Percentiles rank a stretch among this genome's conserved stretches.
Evolutionary conservation across 2,797 vertebrate species (phyloP).

Genomic region (Sus cebifrons): DNA sequence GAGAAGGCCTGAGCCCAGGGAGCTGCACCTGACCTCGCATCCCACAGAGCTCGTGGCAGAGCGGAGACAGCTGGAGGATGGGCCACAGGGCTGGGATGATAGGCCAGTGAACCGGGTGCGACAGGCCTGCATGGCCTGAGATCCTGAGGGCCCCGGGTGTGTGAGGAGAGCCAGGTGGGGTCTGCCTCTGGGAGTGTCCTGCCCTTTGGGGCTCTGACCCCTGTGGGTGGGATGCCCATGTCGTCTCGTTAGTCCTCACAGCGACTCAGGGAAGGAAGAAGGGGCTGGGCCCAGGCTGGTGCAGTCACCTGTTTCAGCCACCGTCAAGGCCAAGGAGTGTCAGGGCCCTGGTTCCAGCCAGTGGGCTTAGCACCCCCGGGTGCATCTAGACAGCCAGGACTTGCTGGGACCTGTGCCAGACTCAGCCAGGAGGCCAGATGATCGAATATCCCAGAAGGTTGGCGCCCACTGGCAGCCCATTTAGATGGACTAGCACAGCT

Average conservation of each 20-base stretch:
- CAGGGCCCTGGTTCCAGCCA: neutral
- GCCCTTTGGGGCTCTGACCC: neutral
- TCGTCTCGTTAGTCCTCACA: neutral
- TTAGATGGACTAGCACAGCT: accelerated
- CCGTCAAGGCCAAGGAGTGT: neutral
- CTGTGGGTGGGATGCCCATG: neutral
- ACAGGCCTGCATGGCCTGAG: neutral
- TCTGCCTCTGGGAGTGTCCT: neutral
- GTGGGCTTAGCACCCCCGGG: neutral
- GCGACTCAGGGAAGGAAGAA: neutral
- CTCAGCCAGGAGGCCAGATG: neutral
- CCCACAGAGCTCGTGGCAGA: neutral
- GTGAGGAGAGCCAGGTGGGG: neutral
- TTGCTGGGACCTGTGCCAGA: accelerated
- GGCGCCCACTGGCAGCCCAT: accelerated
- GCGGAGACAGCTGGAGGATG: neutral
- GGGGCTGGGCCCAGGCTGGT: neutral
- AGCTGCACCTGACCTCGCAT: neutral
- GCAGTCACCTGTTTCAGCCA: neutral
- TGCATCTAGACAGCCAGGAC: neutral
- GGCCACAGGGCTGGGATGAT: neutral
- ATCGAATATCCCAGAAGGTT: too few species aligned
- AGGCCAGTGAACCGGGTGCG: neutral
- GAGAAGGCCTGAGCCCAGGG: neutral
- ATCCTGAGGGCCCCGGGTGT: neutral